Conservation (phyloP, 2,888 invertebrate species). For the Nesidiocoris tenuis region DNA sequence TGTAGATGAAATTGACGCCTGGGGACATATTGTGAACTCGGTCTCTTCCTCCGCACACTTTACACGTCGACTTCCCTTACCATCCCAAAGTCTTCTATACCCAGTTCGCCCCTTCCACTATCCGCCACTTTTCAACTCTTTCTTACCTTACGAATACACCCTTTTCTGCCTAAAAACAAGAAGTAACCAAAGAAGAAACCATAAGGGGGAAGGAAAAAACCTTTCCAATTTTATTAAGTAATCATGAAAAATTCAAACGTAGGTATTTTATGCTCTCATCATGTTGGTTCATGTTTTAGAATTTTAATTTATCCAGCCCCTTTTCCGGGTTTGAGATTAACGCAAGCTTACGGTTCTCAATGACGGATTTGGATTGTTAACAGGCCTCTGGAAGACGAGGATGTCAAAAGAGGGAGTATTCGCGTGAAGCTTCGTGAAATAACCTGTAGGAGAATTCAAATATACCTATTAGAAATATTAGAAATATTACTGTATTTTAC, state of each 20-base stretch:
- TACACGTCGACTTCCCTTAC: background rate
- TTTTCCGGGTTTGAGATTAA: no score
- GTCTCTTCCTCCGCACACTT: constrained; percentile 5
- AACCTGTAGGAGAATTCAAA: no score
- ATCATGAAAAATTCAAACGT: background rate
- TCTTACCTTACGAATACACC: constrained; percentile 24
- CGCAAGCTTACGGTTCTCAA: no score
- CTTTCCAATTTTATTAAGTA: background rate
- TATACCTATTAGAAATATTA: no score
- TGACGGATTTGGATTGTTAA: no score
- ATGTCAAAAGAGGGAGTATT: no score
- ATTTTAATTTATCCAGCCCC: no score
- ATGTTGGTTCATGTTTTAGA: no score
- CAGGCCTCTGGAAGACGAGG: no score
- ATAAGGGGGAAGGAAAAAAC: background rate
- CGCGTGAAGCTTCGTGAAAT: no score
- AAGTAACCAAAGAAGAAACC: background rate
- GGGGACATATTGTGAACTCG: constrained; percentile 48
- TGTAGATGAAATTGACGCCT: constrained; percentile 49
- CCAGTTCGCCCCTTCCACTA: constrained; percentile 9
- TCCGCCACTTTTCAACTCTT: constrained; percentile 25
- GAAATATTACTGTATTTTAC: no score
- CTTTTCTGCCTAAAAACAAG: constrained; percentile 4
- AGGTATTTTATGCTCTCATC: no score
- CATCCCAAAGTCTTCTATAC: background rate